Percentiles rank a stretch among this genome's conserved stretches.
phyloP scores from a whole-genome alignment of 2,797 vertebrate species.

The Siniperca scherzeri region DNA sequence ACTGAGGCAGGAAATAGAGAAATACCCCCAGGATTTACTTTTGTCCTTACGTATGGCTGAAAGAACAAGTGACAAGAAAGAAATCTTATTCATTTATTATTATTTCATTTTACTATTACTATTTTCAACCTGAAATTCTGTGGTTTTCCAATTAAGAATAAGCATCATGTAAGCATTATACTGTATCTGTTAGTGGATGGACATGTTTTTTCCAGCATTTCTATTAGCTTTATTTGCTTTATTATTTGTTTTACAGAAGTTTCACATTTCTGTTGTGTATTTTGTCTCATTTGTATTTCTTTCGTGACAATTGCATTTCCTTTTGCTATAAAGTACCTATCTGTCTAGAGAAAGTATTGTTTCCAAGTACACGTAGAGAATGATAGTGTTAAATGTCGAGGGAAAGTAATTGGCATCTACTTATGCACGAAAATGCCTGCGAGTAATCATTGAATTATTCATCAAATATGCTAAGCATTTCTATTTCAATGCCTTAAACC shows the following conservation, averaged over 20 bases:
- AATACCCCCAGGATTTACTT: constrained; percentile 28
- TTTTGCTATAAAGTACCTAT: neutral
- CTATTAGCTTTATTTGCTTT: neutral
- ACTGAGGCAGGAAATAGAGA: constrained; percentile 53
- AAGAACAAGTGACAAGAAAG: constrained; percentile 5
- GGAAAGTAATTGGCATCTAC: constrained; percentile 73
- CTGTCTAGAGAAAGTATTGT: constrained; percentile 42
- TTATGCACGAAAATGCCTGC: constrained; percentile 73
- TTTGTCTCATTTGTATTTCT: neutral
- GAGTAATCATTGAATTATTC: constrained; percentile 80
- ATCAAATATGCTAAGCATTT: constrained; percentile 80
- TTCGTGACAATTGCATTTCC: neutral
- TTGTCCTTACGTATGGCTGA: constrained; percentile 19
- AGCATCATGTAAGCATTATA: neutral
- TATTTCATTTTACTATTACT: neutral
- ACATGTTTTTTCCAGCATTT: neutral
- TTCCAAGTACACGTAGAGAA: constrained; percentile 32
- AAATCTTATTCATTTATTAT: neutral
- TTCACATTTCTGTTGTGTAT: neutral
- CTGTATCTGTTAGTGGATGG: neutral
- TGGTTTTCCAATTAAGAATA: neutral
- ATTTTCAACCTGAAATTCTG: neutral
- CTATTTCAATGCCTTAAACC: constrained; percentile 74
- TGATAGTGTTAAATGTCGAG: constrained; percentile 50
- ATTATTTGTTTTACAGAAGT: neutral